These are phyloP conservation scores for Clarias macrocephalus DNA, from an alignment of 2,113 vertebrate genomes.

Conservation along the genomic window DNA sequence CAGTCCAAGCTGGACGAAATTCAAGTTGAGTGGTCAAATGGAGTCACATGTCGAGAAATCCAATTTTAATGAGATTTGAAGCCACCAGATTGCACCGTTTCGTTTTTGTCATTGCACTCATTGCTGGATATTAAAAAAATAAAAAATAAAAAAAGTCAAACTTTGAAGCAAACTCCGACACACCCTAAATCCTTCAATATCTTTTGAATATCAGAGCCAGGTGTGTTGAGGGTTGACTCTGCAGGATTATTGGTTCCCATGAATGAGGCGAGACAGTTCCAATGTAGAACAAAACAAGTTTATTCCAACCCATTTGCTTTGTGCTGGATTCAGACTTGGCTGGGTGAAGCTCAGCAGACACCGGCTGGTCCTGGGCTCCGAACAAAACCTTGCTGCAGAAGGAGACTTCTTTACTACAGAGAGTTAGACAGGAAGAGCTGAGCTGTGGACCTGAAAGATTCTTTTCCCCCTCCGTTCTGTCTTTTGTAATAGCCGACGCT, in stretches of 20 bases:
- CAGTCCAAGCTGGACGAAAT: not conserved
- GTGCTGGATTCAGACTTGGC: constrained; percentile 36
- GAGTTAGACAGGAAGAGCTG: constrained; percentile 4
- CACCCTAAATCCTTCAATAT: not conserved
- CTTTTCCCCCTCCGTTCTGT: constrained; percentile 1
- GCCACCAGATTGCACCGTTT: not conserved
- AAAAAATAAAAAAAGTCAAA: too few relatives aligned
- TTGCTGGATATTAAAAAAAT: not conserved
- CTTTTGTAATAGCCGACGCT: constrained; percentile 24
- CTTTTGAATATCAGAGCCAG: not conserved
- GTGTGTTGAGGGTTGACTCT: not conserved
- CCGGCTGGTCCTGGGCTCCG: not conserved
- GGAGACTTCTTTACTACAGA: not conserved
- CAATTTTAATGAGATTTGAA: constrained; percentile 2
- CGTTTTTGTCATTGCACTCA: not conserved
- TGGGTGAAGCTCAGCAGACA: constrained; percentile 45
- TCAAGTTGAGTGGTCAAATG: not conserved
- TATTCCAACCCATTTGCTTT: constrained; percentile 53
- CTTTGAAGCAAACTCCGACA: not conserved
- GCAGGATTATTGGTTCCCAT: not conserved
- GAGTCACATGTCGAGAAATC: not conserved
- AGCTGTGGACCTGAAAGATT: constrained; percentile 9
- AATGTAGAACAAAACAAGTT: constrained; percentile 49
- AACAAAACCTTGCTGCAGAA: constrained; percentile 29
- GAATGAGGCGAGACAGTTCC: not conserved